Base-by-base conservation (phyloP, 1,140 invertebrate species). In the Paracyclopina nana region DNA sequence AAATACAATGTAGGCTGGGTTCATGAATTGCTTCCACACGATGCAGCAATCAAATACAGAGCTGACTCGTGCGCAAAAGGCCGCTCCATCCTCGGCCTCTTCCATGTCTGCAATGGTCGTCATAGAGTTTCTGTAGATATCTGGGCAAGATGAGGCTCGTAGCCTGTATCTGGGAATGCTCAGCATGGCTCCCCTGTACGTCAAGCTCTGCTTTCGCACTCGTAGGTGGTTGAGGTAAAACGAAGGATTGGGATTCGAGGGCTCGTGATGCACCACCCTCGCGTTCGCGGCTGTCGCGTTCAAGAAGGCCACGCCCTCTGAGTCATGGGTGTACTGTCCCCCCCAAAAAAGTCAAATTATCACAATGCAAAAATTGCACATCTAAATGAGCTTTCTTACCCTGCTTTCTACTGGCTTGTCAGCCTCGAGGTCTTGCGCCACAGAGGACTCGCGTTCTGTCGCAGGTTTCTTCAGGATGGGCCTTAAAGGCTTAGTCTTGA, bases 111-210 rank as follows among this genome's bases (percentile, higher is more conserved):
- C 74, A 18, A 86, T 73, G 1, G 82, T 83, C 8, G 79, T 80
- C 76, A 86, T 86, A 0, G 82, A 86, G 60, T 86, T 86, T 56
- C 79, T 73, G 61, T 83, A 86, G 59, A 90, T 87, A 64, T 88
- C 78, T 1, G 84, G 83, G 64, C 82, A 87, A 16, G 82, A 86
- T 0, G 82, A 86, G 6, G 83, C 82, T 41, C 82, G 72, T 50
- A 87, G 65, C 42, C 78, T 71, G 63, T 88, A 88, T 49, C 78
- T 72, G 53, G 77, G 74, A 46, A 80, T 75, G 62, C 82, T 82
- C 25, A 84, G 63, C 64, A 82, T 79, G 1, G 80, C 81, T 38
- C 79, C 80, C 54, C 84, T 74, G 63, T 83, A 80, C 59, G 80
- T 82, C 18, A 87, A 73, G 0, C 79, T 82, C 20, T 38, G 34